Evolutionary conservation across 2,113 vertebrate species (phyloP), one percentile per base, ranked within the genome.

Genomic region (Brachypodius melanocephalos): DNA sequence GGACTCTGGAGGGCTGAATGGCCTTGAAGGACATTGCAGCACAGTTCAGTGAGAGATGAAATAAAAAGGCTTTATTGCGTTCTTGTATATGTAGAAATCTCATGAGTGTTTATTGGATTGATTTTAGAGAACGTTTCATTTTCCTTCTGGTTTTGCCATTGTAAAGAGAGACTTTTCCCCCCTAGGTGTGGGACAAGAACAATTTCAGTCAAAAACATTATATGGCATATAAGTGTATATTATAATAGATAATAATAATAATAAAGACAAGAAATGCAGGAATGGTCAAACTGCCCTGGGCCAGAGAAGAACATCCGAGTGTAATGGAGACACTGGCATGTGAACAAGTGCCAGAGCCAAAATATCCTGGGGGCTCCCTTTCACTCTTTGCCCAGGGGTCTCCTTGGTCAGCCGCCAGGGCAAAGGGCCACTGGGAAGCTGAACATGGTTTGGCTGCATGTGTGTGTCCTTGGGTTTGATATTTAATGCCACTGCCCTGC

Each of bases 391-490:
- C 63, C 82, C 90, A 94, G 90, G 93, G 77, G 81, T 92, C 94
- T 96, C 93, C 92, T 95, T 95, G 84, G 88, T 84, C 88, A 89
- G 55, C 49, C 6, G 49, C 92, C 78, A 78, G 86, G 88, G 96
- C 94, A 97, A 69, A 92, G 58, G 31, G 87, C 84, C 93, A 93
- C 69, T 63, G 88, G 90, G 84, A 96, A 96, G 90, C 71, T 85
- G 92, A 95, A 92, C 63, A 83, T 3, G 1, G 96, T 59, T 83
- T 90, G 73, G 83, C 45, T 24, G 59, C 81, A 42, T 88, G 52
- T 24, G 52, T 29, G 52, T 93, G 96, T 90, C 97, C 96, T 97
- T 96, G 93, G 59, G 62, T 48, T 83, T 96, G 96, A 96, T 94
- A 97, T 95, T 94, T 84, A 92, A 97, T n/a, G 71, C 93, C 81